Evolutionary conservation across 1,140 invertebrate genomes (phyloP).

Genomic region (Lucilia cuprina): DNA sequence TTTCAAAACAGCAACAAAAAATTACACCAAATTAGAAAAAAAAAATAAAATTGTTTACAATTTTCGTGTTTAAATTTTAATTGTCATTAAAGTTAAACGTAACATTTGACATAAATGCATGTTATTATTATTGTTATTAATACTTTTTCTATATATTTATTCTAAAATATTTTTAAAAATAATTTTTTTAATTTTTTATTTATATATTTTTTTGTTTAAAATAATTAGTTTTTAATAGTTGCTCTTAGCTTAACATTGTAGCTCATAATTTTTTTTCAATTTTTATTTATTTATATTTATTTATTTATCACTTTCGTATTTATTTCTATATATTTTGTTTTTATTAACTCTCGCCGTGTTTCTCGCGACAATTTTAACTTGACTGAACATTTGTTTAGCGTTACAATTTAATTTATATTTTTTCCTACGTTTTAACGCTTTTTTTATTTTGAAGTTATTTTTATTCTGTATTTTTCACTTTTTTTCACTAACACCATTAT

Average conservation of each 20-base stretch:
- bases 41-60: not conserved
- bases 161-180: not conserved
- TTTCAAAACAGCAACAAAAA: not conserved
- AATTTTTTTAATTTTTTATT: not conserved
- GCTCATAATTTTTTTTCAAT: not conserved
- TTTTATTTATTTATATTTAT: not conserved
- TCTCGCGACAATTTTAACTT: slow-evolving; percentile 44
- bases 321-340: not conserved
- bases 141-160: not conserved
- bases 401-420: slow-evolving; percentile 43
- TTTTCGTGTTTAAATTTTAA: slow-evolving; percentile 23
- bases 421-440: slow-evolving; percentile 45
- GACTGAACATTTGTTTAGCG: slow-evolving; percentile 52
- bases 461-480: not conserved
- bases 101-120: not conserved
- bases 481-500: not conserved
- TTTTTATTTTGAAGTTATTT: not conserved
- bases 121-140: not conserved
- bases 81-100: not conserved
- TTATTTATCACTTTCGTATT: not conserved
- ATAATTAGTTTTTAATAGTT: not conserved
- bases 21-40: too few species aligned
- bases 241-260: too few species aligned
- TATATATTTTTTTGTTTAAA: not conserved
- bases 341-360: not conserved